A percentile compares a stretch with the other conserved stretches of the same genome.
These are phyloP conservation scores for Galerucella pusilla DNA, from an alignment of 2,888 invertebrate genomes.

Conservation along the genomic window DNA sequence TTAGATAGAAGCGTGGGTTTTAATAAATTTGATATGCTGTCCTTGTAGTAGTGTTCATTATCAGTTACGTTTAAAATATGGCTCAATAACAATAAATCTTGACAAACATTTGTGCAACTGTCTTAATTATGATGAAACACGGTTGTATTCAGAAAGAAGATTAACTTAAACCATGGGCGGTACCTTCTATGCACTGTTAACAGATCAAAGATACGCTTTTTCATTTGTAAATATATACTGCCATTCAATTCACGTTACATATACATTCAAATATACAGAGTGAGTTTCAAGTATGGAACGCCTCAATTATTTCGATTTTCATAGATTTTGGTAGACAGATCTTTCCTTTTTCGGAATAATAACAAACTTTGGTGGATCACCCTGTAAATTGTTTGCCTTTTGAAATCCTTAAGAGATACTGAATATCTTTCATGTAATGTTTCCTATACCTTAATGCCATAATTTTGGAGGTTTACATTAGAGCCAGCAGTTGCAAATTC, in stretches of 20 bases:
- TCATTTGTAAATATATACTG: slow-evolving; percentile 11
- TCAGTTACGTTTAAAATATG: slow-evolving; percentile 55
- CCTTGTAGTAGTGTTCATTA: slow-evolving; percentile 50
- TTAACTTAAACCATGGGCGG: slow-evolving; percentile 29
- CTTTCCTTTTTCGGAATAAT: no score
- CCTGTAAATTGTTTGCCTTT: no score
- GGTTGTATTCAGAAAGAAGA: slow-evolving; percentile 32
- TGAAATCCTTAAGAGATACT: no score
- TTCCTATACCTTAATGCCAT: no score
- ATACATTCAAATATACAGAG: no score
- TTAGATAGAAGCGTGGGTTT: slow-evolving; percentile 51
- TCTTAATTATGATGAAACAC: slow-evolving; percentile 51
- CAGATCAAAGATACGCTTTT: slow-evolving; percentile 10
- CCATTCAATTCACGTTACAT: slow-evolving; percentile 7
- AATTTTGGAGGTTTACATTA: no score
- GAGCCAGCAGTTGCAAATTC: no score
- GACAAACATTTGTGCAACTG: slow-evolving; percentile 50
- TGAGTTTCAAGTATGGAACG: no score
- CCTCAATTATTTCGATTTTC: no score
- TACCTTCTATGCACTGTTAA: slow-evolving; percentile 20
- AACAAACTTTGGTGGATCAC: no score
- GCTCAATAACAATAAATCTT: slow-evolving; percentile 55
- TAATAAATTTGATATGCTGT: slow-evolving; percentile 53
- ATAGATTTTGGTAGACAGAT: no score
- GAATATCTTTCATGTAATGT: no score